Evolutionary conservation across 2,888 invertebrate species (phyloP), one percentile per base, ranked within the genome.

Genomic region (Campaea margaritaria): DNA sequence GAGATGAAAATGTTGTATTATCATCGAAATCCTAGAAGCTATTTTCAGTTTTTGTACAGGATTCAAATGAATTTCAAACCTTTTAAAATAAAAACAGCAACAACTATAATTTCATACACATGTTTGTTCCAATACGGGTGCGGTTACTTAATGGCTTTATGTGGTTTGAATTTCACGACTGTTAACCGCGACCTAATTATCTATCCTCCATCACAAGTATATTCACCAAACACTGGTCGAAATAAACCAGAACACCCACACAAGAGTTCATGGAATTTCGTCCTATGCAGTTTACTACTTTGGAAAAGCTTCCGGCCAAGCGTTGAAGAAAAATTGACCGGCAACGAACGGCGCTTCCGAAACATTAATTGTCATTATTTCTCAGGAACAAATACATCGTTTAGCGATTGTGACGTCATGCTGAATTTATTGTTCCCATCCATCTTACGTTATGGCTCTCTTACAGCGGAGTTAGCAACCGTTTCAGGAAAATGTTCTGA

Each of bases 241-340:
- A 31, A 31, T 31, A 21, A 21, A 31, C 31, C 9, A 9, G 8
- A 36, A 15, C 21, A 31, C 34, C 15, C 14, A n/a, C 31, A 46
- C 46, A 39, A 54, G 21, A 13, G 27, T 3, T 9, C 7, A 10
- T 9, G 31, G 8, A 9, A 9, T 31, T n/a, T 31, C 9, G 36
- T 14, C 53, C 48, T n/a, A n/a, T 38, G 28, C 41, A 49, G 28
- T 34, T 15, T 41, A 54, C 39, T 49, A 53, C 31, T 54, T 31
- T 43, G 47, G 50, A 59, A 59, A 59, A 55, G 59, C 54, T 51
- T 60, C 60, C 55, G 38, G 46, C 43, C 55, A 47, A 51, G 50
- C 60, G 60, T 55, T 51, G 42, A 60, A 60, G 60, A 60, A 60
- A 60, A 46, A 60, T 60, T 55, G 60, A 60, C 60, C 60, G 50